Base-by-base conservation (phyloP, 2,113 vertebrate genomes). In the Clinocottus analis region DNA sequence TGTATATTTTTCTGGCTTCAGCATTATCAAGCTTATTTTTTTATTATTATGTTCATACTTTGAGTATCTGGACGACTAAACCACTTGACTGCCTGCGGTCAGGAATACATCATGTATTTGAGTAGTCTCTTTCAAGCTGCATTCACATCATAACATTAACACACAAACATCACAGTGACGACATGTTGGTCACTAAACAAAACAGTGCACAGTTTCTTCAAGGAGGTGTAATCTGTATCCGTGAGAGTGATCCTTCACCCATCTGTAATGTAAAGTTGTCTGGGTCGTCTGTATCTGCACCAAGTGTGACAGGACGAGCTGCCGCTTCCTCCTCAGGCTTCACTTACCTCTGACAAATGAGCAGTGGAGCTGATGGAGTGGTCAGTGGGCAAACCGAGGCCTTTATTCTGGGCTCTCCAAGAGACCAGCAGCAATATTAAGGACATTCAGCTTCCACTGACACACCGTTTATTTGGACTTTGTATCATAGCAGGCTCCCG, bases 271-370 rank as follows among this genome's bases (percentile, higher is more conserved):
- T 77, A 29, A 77, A 79, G 73, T 72, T 79, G 79, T 66, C 60
- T 61, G 41, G 65, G 75, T 88, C 83, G 83, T 90, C 81, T 83
- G 77, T 85, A 80, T 86, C 72, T 67, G 70, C 49, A 3, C 45
- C 7, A 19, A 2, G 21, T 11, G 21, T 60, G 59, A 62, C 17
- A 6, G 58, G 73, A 68, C 70, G 43, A 49, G 41, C 69, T 17
- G 77, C 66, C 16, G 1, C 23, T 23, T 59, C 39, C 80, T n/a
- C 35, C 67, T 33, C 66, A 45, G 75, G 77, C 81, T 69, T 82
- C 58, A 27, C 79, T 64, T 79, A 17, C 43, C 69, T 58, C 65
- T 91, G 93, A 95, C 92, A 76, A 91, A 95, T 93, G 88, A 91
- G 84, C 78, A 2, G 43, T 3, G 69, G 75, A 51, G 72, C 69